A percentile compares a stretch with the other conserved stretches of the same genome.
Evolutionary conservation across 2,888 invertebrate genomes (phyloP).

Genomic region (Microchrysa polita): DNA sequence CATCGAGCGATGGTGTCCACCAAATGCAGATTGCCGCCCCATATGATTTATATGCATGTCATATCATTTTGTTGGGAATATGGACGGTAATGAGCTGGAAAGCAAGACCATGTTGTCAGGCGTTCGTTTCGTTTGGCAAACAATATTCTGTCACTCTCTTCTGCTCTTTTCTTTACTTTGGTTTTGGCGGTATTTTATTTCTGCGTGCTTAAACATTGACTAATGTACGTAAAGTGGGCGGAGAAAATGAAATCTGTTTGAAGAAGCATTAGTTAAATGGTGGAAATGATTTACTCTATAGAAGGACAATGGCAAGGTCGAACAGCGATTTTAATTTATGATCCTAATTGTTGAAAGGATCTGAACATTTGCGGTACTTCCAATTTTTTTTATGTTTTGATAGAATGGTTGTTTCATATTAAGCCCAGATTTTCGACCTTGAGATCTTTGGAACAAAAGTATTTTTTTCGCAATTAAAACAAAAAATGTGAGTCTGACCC

Average conservation of each 20-base stretch:
- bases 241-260: not conserved
- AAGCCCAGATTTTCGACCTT: no score
- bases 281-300: no score
- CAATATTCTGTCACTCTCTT: not conserved
- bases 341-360: no score
- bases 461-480: no score
- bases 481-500: no score
- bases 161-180: not conserved
- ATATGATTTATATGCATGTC: conserved; percentile 42
- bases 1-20: not conserved
- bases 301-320: no score
- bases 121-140: not conserved
- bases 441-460: no score
- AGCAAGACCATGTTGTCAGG: conserved; percentile 1
- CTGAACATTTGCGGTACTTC: no score
- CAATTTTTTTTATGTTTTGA: no score
- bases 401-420: no score
- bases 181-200: not conserved
- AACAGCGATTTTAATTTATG: no score
- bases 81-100: conserved; percentile 34
- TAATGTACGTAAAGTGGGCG: conserved; percentile 20
- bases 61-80: conserved; percentile 38
- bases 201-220: not conserved
- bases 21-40: conserved; percentile 22
- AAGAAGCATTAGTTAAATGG: no score